Evolutionary conservation across 2,113 vertebrate species (phyloP).

Genomic region (Oenanthe oenanthe): DNA sequence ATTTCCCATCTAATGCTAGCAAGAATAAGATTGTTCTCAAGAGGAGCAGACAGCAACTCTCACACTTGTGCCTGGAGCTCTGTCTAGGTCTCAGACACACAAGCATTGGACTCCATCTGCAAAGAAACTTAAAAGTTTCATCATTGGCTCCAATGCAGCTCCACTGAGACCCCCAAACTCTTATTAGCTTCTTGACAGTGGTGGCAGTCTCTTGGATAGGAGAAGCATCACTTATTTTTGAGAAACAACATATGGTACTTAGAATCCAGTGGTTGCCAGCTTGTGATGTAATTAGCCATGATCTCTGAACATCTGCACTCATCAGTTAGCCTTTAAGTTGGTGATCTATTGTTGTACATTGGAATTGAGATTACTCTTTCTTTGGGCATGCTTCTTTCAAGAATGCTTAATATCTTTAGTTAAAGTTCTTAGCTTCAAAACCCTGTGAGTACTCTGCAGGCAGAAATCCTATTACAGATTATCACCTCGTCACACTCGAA

Average conservation of each 20-base stretch:
- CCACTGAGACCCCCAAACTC: background rate
- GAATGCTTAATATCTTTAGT: conserved; percentile 25
- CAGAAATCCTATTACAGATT: conserved; percentile 62
- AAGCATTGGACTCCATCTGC: background rate
- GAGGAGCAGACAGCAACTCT: background rate
- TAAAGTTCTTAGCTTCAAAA: conserved; percentile 53
- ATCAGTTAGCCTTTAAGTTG: conserved; percentile 55
- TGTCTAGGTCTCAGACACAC: background rate
- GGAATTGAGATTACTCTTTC: conserved; percentile 21
- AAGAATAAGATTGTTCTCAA: background rate
- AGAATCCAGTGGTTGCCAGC: conserved; percentile 62
- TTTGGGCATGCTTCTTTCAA: conserved; percentile 26
- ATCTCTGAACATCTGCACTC: conserved; percentile 61
- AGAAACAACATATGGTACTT: conserved; percentile 58
- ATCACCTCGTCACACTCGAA: conserved; percentile 40
- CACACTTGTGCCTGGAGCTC: background rate
- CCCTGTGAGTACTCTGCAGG: conserved; percentile 6
- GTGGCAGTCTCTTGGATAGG: conserved; percentile 39
- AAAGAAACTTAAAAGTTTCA: conserved; percentile 11
- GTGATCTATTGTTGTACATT: conserved; percentile 47
- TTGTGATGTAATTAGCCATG: conserved; percentile 66
- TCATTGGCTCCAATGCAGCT: background rate
- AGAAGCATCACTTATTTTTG: conserved; percentile 49
- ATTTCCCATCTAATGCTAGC: background rate
- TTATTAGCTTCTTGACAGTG: conserved; percentile 29